Conservation (phyloP, 2,797 vertebrate genomes). For the Cetoscarus ocellatus region DNA sequence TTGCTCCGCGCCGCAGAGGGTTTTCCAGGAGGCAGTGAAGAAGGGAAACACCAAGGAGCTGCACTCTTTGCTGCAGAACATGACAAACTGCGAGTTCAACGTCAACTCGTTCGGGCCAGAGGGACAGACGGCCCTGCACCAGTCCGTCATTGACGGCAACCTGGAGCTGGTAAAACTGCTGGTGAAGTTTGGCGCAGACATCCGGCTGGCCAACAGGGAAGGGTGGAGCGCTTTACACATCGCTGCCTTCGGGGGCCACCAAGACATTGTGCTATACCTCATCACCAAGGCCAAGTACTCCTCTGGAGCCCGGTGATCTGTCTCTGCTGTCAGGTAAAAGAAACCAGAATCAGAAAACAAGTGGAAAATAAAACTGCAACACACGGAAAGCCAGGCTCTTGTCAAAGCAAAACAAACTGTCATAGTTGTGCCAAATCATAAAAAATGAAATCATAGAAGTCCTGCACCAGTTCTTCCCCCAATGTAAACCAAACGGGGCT, state of each 20-base stretch:
- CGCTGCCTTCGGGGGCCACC: slow-evolving; percentile 97
- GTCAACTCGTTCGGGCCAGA: slow-evolving; percentile 98
- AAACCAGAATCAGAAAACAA: slow-evolving; percentile 23
- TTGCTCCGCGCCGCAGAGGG: slow-evolving; percentile 91
- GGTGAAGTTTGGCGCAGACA: slow-evolving; percentile 98
- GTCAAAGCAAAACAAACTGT: slow-evolving; percentile 49
- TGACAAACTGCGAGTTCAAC: slow-evolving; percentile 99
- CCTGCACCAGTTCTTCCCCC: slow-evolving; percentile 65
- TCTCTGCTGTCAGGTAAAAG: slow-evolving; percentile 81
- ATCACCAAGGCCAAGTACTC: slow-evolving; percentile 99
- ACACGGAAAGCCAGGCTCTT: slow-evolving; percentile 70
- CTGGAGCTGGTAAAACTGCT: slow-evolving; percentile 98
- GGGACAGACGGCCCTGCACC: slow-evolving; percentile 97
- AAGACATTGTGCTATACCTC: slow-evolving; percentile 99
- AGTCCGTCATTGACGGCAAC: slow-evolving; percentile 98
- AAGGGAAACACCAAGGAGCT: slow-evolving; percentile 96
- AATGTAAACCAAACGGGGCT: slow-evolving; percentile 81
- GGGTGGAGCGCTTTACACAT: slow-evolving; percentile 99
- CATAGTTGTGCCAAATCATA: slow-evolving; percentile 81
- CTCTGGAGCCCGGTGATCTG: slow-evolving; percentile 90
- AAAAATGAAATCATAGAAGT: slow-evolving; percentile 49
- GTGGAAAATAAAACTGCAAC: slow-evolving; percentile 57
- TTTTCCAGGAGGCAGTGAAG: slow-evolving; percentile 98
- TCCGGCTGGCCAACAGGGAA: slow-evolving; percentile 96
- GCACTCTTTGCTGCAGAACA: slow-evolving; percentile 95